These are phyloP conservation scores for Bubo blakistoni DNA, from an alignment of 2,113 vertebrate species.

Conservation along the genomic window DNA sequence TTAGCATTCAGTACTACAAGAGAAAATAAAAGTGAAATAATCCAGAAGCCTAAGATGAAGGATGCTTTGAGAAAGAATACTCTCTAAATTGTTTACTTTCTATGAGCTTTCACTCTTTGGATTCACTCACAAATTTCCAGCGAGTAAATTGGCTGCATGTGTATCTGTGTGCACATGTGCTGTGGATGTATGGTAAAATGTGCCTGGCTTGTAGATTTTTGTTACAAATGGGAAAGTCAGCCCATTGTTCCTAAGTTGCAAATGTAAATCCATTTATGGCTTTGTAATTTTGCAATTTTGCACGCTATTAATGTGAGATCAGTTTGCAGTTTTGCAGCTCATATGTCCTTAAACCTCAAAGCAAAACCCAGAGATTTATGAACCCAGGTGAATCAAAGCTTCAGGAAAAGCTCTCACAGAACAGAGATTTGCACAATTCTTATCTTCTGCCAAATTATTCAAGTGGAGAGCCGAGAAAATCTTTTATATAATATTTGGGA, in stretches of 20 bases:
- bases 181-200: background rate
- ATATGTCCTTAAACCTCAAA: constrained; percentile 29
- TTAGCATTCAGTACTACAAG: constrained; percentile 10
- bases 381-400: constrained; percentile 54
- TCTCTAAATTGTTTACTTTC: constrained; percentile 19
- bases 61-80: constrained; percentile 1
- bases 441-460: constrained; percentile 44
- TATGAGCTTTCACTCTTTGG: constrained; percentile 9
- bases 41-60: constrained; percentile 27
- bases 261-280: constrained; percentile 39
- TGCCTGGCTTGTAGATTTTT: background rate
- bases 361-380: constrained; percentile 45
- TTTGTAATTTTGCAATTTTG: constrained; percentile 51
- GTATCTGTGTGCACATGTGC: background rate
- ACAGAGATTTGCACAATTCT: constrained; percentile 39
- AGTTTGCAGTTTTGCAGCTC: constrained; percentile 35
- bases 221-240: background rate
- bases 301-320: background rate
- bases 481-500: constrained; percentile 14
- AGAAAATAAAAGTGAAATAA: constrained; percentile 43
- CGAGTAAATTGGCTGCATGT: background rate
- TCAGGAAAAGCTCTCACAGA: constrained; percentile 35
- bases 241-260: constrained; percentile 22
- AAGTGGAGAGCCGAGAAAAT: background rate
- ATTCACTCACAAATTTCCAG: constrained; percentile 7